Percentiles rank a stretch among this genome's conserved stretches.
These are phyloP conservation scores for Clarias laeviceps DNA, from an alignment of 2,797 vertebrate genomes.

Conservation along the genomic window DNA sequence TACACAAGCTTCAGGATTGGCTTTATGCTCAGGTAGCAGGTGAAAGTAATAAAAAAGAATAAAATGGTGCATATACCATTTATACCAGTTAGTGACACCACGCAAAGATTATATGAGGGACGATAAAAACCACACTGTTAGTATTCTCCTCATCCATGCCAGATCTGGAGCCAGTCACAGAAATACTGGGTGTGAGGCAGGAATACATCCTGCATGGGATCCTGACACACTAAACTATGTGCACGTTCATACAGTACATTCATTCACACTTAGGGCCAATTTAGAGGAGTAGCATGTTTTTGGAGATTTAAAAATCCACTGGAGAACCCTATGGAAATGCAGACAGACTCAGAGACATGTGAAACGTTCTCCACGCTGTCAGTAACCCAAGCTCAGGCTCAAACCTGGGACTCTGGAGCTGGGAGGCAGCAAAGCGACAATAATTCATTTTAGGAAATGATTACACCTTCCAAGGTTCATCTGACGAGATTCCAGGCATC, in stretches of 20 bases:
- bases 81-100: not conserved
- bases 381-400: not conserved
- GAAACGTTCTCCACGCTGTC: not conserved
- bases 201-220: no score
- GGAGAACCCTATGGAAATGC: not conserved
- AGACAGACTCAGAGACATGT: not conserved
- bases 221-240: no score
- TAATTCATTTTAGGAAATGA: not conserved
- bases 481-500: not conserved
- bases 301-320: not conserved
- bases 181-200: no score
- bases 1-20: not conserved
- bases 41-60: not conserved
- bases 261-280: not conserved
- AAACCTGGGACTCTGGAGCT: not conserved
- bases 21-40: not conserved
- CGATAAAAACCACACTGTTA: not conserved
- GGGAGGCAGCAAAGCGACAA: not conserved
- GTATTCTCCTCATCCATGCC: not conserved
- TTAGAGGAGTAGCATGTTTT: not conserved
- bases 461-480: not conserved
- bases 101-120: not conserved
- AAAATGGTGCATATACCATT: not conserved
- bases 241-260: not conserved
- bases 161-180: not conserved